Percentiles rank a stretch among this genome's conserved stretches.
Conservation (phyloP, 2,888 invertebrate genomes). For the Amitus sp. region DNA sequence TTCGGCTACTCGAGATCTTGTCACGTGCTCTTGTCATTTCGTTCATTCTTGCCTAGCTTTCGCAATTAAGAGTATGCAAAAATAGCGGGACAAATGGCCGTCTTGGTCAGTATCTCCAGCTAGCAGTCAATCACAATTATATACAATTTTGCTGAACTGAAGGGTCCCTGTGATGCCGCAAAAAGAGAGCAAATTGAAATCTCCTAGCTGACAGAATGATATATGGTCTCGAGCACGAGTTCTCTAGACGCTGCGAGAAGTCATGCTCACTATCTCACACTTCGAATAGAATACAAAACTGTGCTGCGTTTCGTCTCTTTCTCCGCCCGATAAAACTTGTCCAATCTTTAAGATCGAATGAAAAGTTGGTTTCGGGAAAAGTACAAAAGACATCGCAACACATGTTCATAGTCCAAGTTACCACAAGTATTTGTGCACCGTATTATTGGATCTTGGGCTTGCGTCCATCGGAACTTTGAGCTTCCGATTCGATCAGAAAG, state of each 20-base stretch:
- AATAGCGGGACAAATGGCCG: constrained; percentile 52
- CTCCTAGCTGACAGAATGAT: constrained; percentile 63
- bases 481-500: constrained; percentile 7
- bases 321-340: no score
- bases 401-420: constrained; percentile 25
- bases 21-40: not conserved
- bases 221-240: constrained; percentile 50
- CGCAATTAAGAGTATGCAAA: constrained; percentile 53
- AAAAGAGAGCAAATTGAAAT: constrained; percentile 65
- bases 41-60: constrained; percentile 16
- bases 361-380: no score
- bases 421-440: constrained; percentile 34
- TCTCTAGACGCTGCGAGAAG: constrained; percentile 21
- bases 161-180: constrained; percentile 55
- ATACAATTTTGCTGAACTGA: constrained; percentile 61
- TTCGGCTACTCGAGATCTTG: no score
- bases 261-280: constrained; percentile 13
- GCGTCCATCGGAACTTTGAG: not conserved
- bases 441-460: not conserved
- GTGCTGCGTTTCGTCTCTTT: not conserved
- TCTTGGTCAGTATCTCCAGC: constrained; percentile 52
- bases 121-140: constrained; percentile 64
- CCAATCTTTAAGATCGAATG: no score
- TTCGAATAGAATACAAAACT: constrained; percentile 15
- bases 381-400: no score